phyloP scores from a whole-genome alignment of 2,797 vertebrate genomes.

The Lithobates sylvaticus region DNA sequence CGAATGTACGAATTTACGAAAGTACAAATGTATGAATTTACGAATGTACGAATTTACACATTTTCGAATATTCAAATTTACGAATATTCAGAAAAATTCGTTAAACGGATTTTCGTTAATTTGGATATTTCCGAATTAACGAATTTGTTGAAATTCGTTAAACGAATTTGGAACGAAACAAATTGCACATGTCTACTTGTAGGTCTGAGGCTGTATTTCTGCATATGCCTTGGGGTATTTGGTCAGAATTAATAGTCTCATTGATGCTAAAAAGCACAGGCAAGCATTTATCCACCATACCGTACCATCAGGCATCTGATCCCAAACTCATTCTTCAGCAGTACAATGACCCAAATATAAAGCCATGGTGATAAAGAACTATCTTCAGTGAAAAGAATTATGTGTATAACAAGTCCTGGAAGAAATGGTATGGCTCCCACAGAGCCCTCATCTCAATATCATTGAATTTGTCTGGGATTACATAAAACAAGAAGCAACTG shows the following conservation, averaged over 20 bases:
- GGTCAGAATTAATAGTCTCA: background rate
- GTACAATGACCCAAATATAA: background rate
- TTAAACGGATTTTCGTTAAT: too few relatives aligned
- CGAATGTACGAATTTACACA: too few relatives aligned
- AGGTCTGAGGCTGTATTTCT: background rate
- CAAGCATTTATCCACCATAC: background rate
- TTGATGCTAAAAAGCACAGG: too few relatives aligned
- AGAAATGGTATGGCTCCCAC: background rate
- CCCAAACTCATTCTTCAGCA: background rate
- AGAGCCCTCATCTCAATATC: background rate
- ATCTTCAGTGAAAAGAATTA: background rate
- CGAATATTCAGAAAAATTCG: too few relatives aligned
- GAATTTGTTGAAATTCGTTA: too few relatives aligned
- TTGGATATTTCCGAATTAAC: too few relatives aligned
- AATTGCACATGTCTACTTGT: too few relatives aligned
- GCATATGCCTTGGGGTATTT: background rate
- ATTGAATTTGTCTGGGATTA: background rate
- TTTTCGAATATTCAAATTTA: too few relatives aligned
- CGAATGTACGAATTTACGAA: too few relatives aligned
- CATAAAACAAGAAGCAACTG: background rate
- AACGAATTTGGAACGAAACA: too few relatives aligned
- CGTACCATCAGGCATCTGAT: background rate
- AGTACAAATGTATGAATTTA: too few relatives aligned
- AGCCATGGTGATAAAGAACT: conserved; percentile 9
- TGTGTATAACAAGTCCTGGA: background rate